Base-by-base conservation (phyloP, 2,113 vertebrate genomes). In the Pelvicachromis taeniatus region DNA sequence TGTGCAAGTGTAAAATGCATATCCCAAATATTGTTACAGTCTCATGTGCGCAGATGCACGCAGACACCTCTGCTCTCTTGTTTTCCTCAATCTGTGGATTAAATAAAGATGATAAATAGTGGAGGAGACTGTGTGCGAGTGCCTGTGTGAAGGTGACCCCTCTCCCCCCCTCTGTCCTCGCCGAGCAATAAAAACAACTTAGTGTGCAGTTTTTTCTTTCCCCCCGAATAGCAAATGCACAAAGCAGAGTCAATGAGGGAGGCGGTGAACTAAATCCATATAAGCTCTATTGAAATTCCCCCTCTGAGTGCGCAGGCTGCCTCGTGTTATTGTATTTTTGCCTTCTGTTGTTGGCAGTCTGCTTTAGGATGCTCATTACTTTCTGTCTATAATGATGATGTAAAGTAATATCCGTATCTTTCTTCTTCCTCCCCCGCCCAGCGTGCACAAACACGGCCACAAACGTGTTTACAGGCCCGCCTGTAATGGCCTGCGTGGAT, bases 261-360 rank as follows among this genome's bases (percentile, higher is more conserved):
- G 83, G 84, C 90, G 50, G 65, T 12, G 81, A 82, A 80, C 89
- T 93, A 91, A 93, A 94, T 94, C 93, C 90, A 91, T 87, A 87
- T 91, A 92, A 92, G 89, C 89, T 94, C 87, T 86, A 92, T 89
- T 93, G 91, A 94, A 91, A 93, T 90, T 86, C 88, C 75, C 85
- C 86, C 77, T 93, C 78, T 81, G 89, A 90, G 88, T 87, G 83
- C 40, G 9, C 92, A 91, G 89, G 56, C 90, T 89, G 92, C 55
- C 83, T 92, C 77, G 40, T 81, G 86, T 90, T 92, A 93, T 94
- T 93, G 89, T 89, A 82, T 92, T 92, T 90, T 88, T 88, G 86
- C 86, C 88, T 90, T 91, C 90, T 94, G 90, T 87, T 88, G 78
- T 84, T 92, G 90, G 88, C 92, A 91, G 35, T 77, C 85, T 88